Conservation (phyloP, 30 jellyfish, hydroid and myxozoan genomes). For the Chironex yamaguchii region DNA sequence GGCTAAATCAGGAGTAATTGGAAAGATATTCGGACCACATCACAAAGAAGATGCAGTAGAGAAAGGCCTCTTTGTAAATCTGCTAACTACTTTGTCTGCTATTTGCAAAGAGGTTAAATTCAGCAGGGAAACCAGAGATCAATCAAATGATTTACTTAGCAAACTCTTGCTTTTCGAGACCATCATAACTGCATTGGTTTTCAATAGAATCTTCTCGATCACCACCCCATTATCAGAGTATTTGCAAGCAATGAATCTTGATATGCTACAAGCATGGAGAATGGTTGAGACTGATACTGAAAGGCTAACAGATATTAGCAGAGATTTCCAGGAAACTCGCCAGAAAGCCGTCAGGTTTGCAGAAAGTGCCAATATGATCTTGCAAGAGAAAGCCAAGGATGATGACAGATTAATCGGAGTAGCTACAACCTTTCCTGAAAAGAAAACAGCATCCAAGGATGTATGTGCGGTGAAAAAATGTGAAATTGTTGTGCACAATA, state of each 20-base stretch:
- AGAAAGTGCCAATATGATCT: too few relatives aligned
- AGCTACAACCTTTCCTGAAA: too few relatives aligned
- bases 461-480: conserved; percentile 2
- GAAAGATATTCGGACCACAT: too few relatives aligned
- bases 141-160: conserved; percentile 15
- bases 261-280: conserved; percentile 55
- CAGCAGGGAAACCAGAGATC: neutral
- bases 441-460: too few relatives aligned
- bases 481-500: conserved; percentile 18
- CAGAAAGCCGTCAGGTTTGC: too few relatives aligned
- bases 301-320: too few relatives aligned
- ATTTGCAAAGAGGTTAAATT: neutral
- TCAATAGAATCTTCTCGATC: conserved; percentile 6
- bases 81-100: conserved; percentile 3
- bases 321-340: too few relatives aligned
- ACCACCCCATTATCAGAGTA: conserved; percentile 38
- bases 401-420: too few relatives aligned
- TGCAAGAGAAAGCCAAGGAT: too few relatives aligned
- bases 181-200: conserved; percentile 5
- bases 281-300: conserved; percentile 28
- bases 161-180: conserved; percentile 27
- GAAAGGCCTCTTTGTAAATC: too few relatives aligned
- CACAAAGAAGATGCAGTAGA: too few relatives aligned
- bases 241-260: conserved; percentile 45
- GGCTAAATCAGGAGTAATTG: too few relatives aligned